Evolutionary conservation across 2,888 invertebrate genomes (phyloP), one percentile per base, ranked within the genome.

Genomic region (Drosophila kambysellisi): DNA sequence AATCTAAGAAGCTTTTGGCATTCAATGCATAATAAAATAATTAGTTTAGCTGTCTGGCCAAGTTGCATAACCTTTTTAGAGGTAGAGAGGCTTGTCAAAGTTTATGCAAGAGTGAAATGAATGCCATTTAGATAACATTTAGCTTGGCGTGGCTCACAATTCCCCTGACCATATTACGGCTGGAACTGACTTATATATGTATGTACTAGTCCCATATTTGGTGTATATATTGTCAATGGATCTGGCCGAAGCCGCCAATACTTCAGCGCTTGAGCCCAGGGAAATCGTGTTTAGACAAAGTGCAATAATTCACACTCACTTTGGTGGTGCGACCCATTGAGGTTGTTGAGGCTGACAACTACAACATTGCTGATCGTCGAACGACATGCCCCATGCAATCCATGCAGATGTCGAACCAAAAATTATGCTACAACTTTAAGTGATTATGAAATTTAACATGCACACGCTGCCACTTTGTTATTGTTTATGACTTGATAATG

Each of bases 301-400:
- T 90, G 84, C 83, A 84, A 89, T 91, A 91, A 85, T 90, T 89
- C 89, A 89, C 89, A 89, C 91, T 87, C 88, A 87, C 82, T 89
- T 84, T 76, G 20, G 20, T 25, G 71, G 68, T 51, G 56, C 70
- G 65, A 66, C 74, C 67, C 66, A 70, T 85, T 88, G 89, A 89
- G 83, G 76, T 74, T 74, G 81, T 70, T 76, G 76, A 58, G 84
- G 74, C 68, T 79, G 87, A 71, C 66, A 84, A 86, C 68, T 72
- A 70, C 41, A 25, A 46, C 25, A 15, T 15, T 7, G 25, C 46
- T 46, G 46, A 25, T 51, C 54, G 17, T 51, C 54, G 17, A 54
- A 25, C 71, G 73, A 76, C 83, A 70, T 83, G 87, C 83, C 76
- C 70, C 75, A 69, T 52, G 57, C 50, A 53, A 46, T 39, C 63